phyloP scores from a whole-genome alignment of 2,888 invertebrate species.

The Fissipunctia ypsillon region DNA sequence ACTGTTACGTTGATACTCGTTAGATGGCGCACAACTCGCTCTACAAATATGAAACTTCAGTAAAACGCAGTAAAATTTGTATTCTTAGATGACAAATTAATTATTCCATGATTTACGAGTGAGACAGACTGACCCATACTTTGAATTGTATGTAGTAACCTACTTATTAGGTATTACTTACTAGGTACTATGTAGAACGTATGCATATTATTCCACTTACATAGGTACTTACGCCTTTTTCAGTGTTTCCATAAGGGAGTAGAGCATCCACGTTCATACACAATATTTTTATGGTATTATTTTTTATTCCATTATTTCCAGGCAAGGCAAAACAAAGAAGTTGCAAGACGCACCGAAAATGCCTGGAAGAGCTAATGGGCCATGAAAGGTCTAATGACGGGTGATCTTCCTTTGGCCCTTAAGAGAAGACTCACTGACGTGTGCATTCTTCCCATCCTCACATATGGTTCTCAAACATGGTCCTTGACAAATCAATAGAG shows the following conservation, averaged over 20 bases:
- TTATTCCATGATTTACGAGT: neutral
- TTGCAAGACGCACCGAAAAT: too few relatives aligned
- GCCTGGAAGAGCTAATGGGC: too few relatives aligned
- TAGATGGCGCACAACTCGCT: constrained; percentile 36
- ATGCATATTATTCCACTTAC: neutral
- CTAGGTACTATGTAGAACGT: constrained; percentile 13
- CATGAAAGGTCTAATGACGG: too few relatives aligned
- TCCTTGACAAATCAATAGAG: too few relatives aligned
- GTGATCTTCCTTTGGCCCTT: too few relatives aligned
- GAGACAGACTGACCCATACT: constrained; percentile 37
- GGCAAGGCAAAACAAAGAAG: too few relatives aligned
- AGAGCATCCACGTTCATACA: neutral
- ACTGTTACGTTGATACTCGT: neutral
- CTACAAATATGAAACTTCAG: neutral
- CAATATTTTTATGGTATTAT: constrained; percentile 5
- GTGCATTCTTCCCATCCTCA: too few relatives aligned
- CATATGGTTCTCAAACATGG: too few relatives aligned
- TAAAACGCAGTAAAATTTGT: constrained; percentile 15
- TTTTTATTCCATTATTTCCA: too few relatives aligned
- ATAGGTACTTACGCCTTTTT: neutral
- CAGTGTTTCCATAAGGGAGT: neutral
- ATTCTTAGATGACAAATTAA: constrained; percentile 29
- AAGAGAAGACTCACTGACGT: too few relatives aligned
- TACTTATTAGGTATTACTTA: neutral
- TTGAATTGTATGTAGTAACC: constrained; percentile 30